Percentiles rank a stretch among this genome's conserved stretches.
phyloP scores from a whole-genome alignment of 2,113 vertebrate genomes.

The Marcusenius ussheri region DNA sequence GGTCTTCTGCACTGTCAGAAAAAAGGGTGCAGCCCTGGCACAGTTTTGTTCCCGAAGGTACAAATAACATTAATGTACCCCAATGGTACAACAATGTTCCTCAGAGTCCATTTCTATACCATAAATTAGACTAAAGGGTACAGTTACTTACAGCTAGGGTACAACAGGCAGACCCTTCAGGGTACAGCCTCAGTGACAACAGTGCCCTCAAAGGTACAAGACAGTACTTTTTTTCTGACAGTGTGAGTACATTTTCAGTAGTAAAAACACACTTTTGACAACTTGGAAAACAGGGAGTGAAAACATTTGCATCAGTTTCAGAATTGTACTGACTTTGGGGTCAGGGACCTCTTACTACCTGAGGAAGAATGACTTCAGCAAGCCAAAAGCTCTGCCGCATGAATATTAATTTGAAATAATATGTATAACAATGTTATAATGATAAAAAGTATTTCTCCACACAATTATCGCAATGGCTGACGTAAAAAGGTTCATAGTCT shows the following conservation, averaged over 20 bases:
- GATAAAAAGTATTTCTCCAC: background rate
- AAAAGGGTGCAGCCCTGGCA: background rate
- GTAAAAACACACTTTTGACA: background rate
- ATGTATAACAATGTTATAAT: background rate
- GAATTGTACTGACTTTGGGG: background rate
- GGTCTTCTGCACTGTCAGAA: background rate
- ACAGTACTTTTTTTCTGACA: background rate
- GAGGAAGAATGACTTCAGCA: background rate
- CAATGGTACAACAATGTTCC: too few species aligned
- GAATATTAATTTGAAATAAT: background rate
- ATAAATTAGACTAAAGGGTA: background rate
- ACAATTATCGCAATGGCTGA: background rate
- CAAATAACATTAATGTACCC: too few species aligned
- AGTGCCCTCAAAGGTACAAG: background rate
- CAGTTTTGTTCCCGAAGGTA: too few species aligned
- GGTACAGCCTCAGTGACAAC: background rate
- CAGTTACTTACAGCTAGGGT: background rate
- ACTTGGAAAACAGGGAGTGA: background rate
- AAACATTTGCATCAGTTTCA: background rate
- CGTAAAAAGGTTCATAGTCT: background rate
- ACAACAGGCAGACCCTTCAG: background rate
- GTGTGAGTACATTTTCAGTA: background rate
- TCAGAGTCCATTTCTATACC: background rate
- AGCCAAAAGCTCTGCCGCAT: background rate
- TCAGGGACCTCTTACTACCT: background rate